phyloP scores from a whole-genome alignment of 2,113 vertebrate genomes.

The Shinisaurus crocodilurus region DNA sequence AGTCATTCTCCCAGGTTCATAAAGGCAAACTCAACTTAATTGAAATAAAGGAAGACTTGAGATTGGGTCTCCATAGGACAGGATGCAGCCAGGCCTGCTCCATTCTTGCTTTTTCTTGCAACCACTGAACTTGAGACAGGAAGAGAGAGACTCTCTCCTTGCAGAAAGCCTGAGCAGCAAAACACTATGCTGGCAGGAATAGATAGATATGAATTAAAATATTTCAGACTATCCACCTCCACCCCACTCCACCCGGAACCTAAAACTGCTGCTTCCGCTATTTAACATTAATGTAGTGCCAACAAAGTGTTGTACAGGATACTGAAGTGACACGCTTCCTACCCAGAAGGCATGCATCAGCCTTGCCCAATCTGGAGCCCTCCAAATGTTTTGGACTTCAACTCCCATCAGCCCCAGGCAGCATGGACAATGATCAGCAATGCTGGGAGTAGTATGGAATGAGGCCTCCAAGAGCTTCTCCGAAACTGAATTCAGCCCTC shows the following conservation, averaged over 20 bases:
- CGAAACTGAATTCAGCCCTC: too few relatives aligned
- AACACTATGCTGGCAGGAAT: not conserved
- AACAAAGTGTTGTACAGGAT: not conserved
- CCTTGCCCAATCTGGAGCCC: too few relatives aligned
- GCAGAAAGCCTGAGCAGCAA: not conserved
- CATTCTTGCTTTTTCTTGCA: constrained; percentile 57
- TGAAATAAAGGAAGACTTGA: constrained; percentile 74
- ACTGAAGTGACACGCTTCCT: not conserved
- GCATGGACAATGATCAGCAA: too few relatives aligned
- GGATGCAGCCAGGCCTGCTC: constrained; percentile 54
- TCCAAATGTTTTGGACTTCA: too few relatives aligned
- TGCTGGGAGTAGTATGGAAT: too few relatives aligned
- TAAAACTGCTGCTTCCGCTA: not conserved
- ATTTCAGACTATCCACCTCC: not conserved
- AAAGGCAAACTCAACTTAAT: constrained; percentile 82
- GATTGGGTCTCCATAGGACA: constrained; percentile 70
- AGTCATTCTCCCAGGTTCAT: constrained; percentile 80
- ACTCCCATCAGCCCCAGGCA: too few relatives aligned
- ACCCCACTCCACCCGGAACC: not conserved
- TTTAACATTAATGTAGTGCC: not conserved
- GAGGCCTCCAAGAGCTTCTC: too few relatives aligned
- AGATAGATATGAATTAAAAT: not conserved
- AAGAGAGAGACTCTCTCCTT: constrained; percentile 28
- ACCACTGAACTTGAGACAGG: constrained; percentile 51
- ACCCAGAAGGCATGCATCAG: not conserved